These are phyloP conservation scores for Salminus brasiliensis DNA, from an alignment of 2,113 vertebrate species.

Conservation along the genomic window DNA sequence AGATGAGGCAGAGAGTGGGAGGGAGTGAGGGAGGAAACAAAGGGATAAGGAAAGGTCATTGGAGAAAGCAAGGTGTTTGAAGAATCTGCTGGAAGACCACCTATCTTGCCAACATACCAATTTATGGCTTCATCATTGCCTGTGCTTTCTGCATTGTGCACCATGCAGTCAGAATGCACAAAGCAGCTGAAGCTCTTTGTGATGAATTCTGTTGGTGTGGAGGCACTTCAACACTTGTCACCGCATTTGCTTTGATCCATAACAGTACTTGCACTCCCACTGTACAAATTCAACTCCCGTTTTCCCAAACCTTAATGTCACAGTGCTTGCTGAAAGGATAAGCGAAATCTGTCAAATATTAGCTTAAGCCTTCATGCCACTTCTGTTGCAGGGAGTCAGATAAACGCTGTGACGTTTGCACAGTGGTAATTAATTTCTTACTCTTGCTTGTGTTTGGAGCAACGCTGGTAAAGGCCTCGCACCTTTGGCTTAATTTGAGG, in stretches of 20 bases:
- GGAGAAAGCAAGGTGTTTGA: neutral
- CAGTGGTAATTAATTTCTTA: slow-evolving; percentile 26
- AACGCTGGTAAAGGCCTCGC: slow-evolving; percentile 5
- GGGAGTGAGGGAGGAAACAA: neutral
- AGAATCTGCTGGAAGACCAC: neutral
- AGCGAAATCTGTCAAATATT: slow-evolving; percentile 40
- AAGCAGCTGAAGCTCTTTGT: neutral
- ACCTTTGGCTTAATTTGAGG: slow-evolving; percentile 18
- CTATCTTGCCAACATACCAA: neutral
- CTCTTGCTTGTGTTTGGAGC: slow-evolving; percentile 15
- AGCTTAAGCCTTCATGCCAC: neutral
- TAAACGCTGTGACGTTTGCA: slow-evolving; percentile 23
- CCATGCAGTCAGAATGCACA: slow-evolving; percentile 1
- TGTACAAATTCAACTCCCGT: slow-evolving; percentile 23
- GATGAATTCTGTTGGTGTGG: neutral
- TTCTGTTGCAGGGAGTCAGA: slow-evolving; percentile 14
- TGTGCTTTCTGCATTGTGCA: neutral
- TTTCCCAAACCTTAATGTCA: slow-evolving; percentile 26
- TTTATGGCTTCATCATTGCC: neutral
- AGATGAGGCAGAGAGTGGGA: neutral
- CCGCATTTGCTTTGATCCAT: neutral
- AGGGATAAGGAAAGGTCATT: neutral
- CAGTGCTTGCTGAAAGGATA: slow-evolving; percentile 36
- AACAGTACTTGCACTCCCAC: neutral
- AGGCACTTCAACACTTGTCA: slow-evolving; percentile 7